phyloP scores from a whole-genome alignment of 2,888 invertebrate genomes.

The Abrostola tripartita region DNA sequence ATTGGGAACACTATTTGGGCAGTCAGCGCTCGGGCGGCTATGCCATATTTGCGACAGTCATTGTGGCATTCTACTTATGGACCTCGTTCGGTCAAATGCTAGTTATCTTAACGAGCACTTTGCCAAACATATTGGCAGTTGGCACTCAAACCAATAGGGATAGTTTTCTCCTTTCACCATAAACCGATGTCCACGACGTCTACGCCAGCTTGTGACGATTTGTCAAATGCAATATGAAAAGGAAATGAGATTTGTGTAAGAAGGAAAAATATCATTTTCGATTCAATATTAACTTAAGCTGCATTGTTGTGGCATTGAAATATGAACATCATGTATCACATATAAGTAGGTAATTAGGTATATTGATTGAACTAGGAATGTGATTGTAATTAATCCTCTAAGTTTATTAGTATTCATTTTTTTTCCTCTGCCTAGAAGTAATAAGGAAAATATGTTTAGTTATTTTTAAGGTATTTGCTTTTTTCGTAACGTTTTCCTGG shows the following conservation, averaged over 20 bases:
- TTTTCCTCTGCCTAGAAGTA: no score
- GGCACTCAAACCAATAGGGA: constrained; percentile 20
- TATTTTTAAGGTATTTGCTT: background rate
- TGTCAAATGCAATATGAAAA: constrained; percentile 10
- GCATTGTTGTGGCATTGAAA: no score
- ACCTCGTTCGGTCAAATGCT: constrained; percentile 10
- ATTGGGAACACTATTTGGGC: no score
- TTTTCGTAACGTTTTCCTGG: background rate
- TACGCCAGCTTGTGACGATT: constrained; percentile 21
- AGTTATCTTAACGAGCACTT: constrained; percentile 15
- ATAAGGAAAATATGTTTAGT: no score
- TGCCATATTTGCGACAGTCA: background rate
- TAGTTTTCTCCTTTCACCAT: constrained; percentile 16
- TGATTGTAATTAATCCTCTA: no score
- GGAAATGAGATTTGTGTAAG: constrained; percentile 17
- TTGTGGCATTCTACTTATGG: constrained; percentile 9
- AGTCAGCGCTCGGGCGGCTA: no score
- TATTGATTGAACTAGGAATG: no score
- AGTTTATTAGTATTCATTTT: no score
- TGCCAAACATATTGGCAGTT: constrained; percentile 21
- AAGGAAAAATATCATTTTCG: background rate
- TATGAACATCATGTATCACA: no score
- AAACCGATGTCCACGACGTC: constrained; percentile 20
- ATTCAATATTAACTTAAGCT: background rate
- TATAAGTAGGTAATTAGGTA: no score